Percentiles rank a stretch among this genome's conserved stretches.
Evolutionary conservation across 2,113 vertebrate genomes (phyloP).

Genomic region (Leptosomus discolor): DNA sequence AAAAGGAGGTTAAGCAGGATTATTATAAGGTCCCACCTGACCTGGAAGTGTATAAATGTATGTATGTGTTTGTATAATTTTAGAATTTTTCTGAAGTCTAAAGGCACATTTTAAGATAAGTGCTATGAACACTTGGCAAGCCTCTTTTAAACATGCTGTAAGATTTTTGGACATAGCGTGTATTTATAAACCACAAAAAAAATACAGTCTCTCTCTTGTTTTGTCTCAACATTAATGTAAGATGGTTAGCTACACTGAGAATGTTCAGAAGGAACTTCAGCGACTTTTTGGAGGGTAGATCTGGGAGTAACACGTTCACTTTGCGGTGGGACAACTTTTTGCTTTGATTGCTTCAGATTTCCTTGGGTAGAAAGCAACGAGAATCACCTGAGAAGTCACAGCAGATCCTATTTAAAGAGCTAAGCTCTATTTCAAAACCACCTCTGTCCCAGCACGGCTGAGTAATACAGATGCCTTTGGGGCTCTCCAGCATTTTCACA

Average conservation of each 20-base stretch:
- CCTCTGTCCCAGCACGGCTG: not conserved
- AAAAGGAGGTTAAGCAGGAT: not conserved
- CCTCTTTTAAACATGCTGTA: not conserved
- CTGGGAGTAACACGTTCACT: not conserved
- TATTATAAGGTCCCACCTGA: constrained; percentile 44
- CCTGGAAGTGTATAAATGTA: not conserved
- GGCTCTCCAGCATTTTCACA: constrained; percentile 42
- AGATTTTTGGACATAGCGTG: not conserved
- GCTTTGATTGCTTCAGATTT: not conserved
- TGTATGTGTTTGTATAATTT: not conserved
- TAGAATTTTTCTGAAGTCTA: not conserved
- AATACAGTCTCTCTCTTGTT: constrained; percentile 38
- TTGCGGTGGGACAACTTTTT: not conserved
- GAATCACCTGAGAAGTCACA: not conserved
- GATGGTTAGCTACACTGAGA: not conserved
- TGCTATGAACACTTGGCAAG: constrained; percentile 21
- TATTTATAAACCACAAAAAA: constrained; percentile 35
- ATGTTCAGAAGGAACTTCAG: not conserved
- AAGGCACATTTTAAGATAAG: constrained; percentile 25
- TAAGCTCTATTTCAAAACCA: constrained; percentile 4
- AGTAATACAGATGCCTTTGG: constrained; percentile 18
- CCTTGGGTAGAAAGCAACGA: not conserved
- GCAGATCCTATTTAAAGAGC: not conserved
- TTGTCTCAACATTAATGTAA: constrained; percentile 2
- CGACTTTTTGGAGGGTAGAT: not conserved